A percentile compares a stretch with the other conserved stretches of the same genome.
Conservation (phyloP, 2,888 invertebrate species). For the Drosophila ochracea region DNA sequence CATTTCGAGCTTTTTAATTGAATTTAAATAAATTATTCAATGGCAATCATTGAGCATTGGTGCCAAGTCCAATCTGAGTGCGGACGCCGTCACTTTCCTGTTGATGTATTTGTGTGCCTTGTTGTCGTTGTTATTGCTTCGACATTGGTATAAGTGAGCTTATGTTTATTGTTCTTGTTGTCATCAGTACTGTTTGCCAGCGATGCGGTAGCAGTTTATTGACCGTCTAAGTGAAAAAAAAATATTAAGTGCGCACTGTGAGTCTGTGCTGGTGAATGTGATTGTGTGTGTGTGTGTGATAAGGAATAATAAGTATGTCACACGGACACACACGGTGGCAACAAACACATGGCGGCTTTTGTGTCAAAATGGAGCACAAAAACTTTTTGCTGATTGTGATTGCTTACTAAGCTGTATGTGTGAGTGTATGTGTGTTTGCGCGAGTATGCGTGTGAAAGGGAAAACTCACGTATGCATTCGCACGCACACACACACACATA, state of each 20-base stretch:
- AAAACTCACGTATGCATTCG: slow-evolving; percentile 45
- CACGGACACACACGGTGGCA: slow-evolving; percentile 45
- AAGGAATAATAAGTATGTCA: slow-evolving; percentile 65
- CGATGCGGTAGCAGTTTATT: slow-evolving; percentile 49
- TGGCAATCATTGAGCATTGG: slow-evolving; percentile 33
- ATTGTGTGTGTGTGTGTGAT: slow-evolving; percentile 38
- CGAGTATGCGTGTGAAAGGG: slow-evolving; percentile 28
- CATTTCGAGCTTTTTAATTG: slow-evolving; percentile 21
- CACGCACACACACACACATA: slow-evolving; percentile 3
- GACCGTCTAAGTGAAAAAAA: slow-evolving; percentile 44
- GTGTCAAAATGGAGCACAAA: slow-evolving; percentile 69
- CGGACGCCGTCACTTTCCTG: slow-evolving; percentile 25
- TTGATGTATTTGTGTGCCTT: slow-evolving; percentile 18
- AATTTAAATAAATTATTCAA: slow-evolving; percentile 46
- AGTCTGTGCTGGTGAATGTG: slow-evolving; percentile 11
- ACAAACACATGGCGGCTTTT: slow-evolving; percentile 60
- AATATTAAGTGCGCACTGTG: slow-evolving; percentile 38
- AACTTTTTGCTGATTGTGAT: slow-evolving; percentile 59
- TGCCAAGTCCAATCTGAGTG: slow-evolving; percentile 28
- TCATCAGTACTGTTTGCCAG: slow-evolving; percentile 40
- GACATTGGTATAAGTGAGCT: slow-evolving; percentile 7
- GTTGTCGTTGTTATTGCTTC: slow-evolving; percentile 20
- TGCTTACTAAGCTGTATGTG: slow-evolving; percentile 28
- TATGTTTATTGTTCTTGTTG: slow-evolving; percentile 23
- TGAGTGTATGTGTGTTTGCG: slow-evolving; percentile 16